A percentile compares a stretch with the other conserved stretches of the same genome.
phyloP scores from a whole-genome alignment of 2,888 invertebrate species.

The Cephonodes hylas region DNA sequence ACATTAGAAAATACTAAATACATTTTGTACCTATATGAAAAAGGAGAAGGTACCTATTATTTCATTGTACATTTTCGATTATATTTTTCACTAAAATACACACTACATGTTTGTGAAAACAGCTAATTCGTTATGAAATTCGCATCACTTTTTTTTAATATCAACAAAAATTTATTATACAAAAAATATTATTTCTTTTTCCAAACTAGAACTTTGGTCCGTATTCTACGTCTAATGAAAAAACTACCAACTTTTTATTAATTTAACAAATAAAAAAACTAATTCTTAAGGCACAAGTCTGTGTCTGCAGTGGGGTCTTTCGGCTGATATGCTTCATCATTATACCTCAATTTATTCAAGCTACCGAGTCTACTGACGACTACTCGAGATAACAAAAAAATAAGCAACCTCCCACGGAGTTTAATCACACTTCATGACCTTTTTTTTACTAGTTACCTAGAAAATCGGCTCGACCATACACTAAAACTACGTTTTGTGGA shows the following conservation, averaged over 20 bases:
- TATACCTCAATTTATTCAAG: constrained; percentile 40
- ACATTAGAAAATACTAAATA: constrained; percentile 61
- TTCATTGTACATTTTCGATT: constrained; percentile 41
- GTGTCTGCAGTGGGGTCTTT: constrained; percentile 60
- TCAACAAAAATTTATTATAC: constrained; percentile 64
- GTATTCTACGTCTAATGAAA: constrained; percentile 53
- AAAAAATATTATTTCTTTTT: constrained; percentile 71
- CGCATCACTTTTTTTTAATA: constrained; percentile 38
- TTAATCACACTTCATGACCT: constrained; percentile 39
- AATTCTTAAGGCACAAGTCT: constrained; percentile 73
- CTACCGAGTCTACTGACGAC: constrained; percentile 54
- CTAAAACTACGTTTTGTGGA: constrained; percentile 37
- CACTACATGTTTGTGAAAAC: constrained; percentile 41
- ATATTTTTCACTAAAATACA: constrained; percentile 51
- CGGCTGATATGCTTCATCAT: constrained; percentile 61
- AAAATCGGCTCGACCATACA: constrained; percentile 47
- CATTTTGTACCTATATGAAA: constrained; percentile 75
- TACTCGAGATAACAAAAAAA: constrained; percentile 60
- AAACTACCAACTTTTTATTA: constrained; percentile 40
- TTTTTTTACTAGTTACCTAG: constrained; percentile 11
- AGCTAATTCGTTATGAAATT: constrained; percentile 42
- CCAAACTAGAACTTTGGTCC: constrained; percentile 71
- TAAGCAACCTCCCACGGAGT: constrained; percentile 27
- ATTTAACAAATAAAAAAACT: constrained; percentile 45
- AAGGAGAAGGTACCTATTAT: constrained; percentile 44